Conservation (phyloP, 2,797 vertebrate genomes). For the Catostomus latipinnis region DNA sequence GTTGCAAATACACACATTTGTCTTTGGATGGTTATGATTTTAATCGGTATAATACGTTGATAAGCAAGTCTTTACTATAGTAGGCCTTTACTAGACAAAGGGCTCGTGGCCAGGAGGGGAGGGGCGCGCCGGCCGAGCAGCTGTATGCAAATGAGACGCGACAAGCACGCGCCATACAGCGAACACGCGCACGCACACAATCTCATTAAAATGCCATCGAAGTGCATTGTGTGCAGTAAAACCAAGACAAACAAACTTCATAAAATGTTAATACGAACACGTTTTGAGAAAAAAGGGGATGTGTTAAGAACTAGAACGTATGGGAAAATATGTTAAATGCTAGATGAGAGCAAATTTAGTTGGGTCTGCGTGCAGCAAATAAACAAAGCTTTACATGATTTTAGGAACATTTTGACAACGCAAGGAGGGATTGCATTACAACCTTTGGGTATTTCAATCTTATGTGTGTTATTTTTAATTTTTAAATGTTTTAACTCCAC, state of each 20-base stretch:
- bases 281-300: neutral
- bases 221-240: slow-evolving; percentile 66
- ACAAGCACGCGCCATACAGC: slow-evolving; percentile 89
- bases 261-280: slow-evolving; percentile 28
- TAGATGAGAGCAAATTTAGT: neutral
- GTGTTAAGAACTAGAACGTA: neutral
- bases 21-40: neutral
- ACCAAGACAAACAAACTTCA: slow-evolving; percentile 37
- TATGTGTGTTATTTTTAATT: neutral
- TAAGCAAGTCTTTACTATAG: slow-evolving; percentile 10
- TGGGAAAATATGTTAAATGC: neutral
- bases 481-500: neutral
- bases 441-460: neutral
- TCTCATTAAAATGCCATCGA: slow-evolving; percentile 83
- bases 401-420: neutral
- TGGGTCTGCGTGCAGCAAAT: neutral
- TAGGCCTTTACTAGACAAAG: neutral
- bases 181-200: slow-evolving; percentile 79
- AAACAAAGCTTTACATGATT: neutral
- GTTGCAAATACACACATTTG: neutral
- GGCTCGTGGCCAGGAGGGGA: slow-evolving; percentile 44
- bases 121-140: slow-evolving; percentile 73
- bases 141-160: slow-evolving; percentile 94
- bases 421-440: too few species aligned
- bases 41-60: neutral